Percentiles rank a stretch among this genome's conserved stretches.
These are phyloP conservation scores for Ceratina australensis DNA, from an alignment of 1,140 invertebrate genomes.

Conservation along the genomic window DNA sequence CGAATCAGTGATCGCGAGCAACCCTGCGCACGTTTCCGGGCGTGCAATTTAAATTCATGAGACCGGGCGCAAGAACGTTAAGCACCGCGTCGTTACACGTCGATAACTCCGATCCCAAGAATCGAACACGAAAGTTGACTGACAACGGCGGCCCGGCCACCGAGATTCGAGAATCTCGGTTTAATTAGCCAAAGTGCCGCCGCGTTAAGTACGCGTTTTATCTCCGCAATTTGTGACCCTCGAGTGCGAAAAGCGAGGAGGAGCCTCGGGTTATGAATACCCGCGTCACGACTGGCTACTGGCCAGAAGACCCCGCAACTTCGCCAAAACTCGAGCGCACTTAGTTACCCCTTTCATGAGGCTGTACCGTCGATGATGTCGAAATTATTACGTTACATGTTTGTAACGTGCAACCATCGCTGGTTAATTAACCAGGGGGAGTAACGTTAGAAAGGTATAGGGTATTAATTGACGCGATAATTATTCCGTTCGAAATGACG, in stretches of 20 bases:
- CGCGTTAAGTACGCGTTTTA: conserved; percentile 46
- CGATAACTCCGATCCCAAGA: background rate
- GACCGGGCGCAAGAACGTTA: background rate
- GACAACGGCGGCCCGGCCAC: too few species aligned
- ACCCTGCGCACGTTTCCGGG: background rate
- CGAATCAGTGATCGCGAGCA: background rate
- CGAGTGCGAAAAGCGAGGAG: conserved; percentile 50
- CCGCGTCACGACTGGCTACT: conserved; percentile 35
- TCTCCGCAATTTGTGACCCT: conserved; percentile 48
- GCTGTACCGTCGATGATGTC: too few species aligned
- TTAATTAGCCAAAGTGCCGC: conserved; percentile 50
- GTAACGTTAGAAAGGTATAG: too few species aligned
- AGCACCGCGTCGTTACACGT: background rate
- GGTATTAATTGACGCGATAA: too few species aligned
- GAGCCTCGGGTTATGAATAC: conserved; percentile 53
- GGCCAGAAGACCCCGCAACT: conserved; percentile 39
- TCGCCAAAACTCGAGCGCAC: background rate
- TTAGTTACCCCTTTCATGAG: too few species aligned
- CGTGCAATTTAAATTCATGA: conserved; percentile 3
- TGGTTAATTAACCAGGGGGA: too few species aligned
- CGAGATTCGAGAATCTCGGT: conserved; percentile 28
- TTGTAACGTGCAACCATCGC: too few species aligned
- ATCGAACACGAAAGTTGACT: background rate
- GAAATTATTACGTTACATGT: background rate
- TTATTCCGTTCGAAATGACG: too few species aligned